Evolutionary conservation across 1,140 invertebrate species (phyloP), one percentile per base, ranked within the genome.

Genomic region (Hylaeus anthracinus): DNA sequence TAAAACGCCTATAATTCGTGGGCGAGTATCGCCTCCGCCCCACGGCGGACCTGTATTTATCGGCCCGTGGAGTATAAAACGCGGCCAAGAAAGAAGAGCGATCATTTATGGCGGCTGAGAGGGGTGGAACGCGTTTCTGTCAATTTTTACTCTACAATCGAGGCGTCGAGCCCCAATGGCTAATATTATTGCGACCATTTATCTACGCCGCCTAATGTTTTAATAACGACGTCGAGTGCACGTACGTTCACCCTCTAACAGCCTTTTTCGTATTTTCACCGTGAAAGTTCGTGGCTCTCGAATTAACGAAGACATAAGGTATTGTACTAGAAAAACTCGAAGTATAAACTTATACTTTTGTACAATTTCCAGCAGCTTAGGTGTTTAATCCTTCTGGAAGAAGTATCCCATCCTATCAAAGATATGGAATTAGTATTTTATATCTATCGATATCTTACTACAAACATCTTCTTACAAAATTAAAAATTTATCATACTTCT

Each of bases 1-100:
- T 93, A 93, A 93, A 93, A 93, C 93, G 92, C 90, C 92, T 92
- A 92, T 93, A 93, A 93, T 93, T 93, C 92, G 91, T 91, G 89
- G 87, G 80, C 79, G 81, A 84, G 85, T 85, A 88, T 83, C 85
- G 76, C 86, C 83, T 84, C 81, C 87, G 72, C 85, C 86, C 88
- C 82, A 85, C 78, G 89, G 90, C 90, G 89, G 86, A 90, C 87
- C 87, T 85, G 92, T 93, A 93, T 93, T 93, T 93, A 93, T 93
- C 91, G 93, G 93, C 89, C 93, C 93, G 88, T 87, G 79, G 93
- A 93, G 93, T 93, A 93, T 93, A 93, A 51, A 88, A 88, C 88
- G 80, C 83, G 69, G 76, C 85, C 83, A 86, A 89, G 86, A 91
- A 92, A 91, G 85, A 91, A 91, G 91, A 87, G 86, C 85, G 89